A percentile compares a stretch with the other conserved stretches of the same genome.
Evolutionary conservation across 2,888 invertebrate species (phyloP).

Genomic region (Sphaerophoria rueppellii): DNA sequence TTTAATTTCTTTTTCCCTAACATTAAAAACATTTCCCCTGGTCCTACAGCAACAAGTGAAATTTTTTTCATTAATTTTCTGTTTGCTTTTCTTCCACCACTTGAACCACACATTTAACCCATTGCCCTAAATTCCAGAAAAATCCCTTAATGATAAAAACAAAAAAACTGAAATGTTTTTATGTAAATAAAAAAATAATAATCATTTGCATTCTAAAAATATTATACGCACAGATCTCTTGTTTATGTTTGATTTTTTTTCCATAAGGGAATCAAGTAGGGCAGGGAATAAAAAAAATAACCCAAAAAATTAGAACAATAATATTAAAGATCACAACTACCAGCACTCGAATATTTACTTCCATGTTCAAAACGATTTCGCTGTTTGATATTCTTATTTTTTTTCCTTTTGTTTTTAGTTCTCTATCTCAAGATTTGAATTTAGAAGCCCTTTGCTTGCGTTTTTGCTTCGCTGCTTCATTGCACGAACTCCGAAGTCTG

Average conservation of each 20-base stretch:
- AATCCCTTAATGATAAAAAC: conserved; percentile 66
- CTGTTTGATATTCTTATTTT: conserved; percentile 18
- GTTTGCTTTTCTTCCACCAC: conserved; percentile 18
- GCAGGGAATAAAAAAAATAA: conserved; percentile 42
- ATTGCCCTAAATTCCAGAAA: conserved; percentile 70
- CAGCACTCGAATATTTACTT: conserved; percentile 2
- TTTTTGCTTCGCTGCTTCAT: conserved; percentile 43
- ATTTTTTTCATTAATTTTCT: conserved; percentile 22
- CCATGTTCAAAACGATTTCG: conserved; percentile 12
- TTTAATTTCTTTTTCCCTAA: conserved; percentile 47
- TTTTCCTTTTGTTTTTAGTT: no score
- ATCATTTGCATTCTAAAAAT: conserved; percentile 72
- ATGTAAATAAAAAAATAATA: conserved; percentile 39
- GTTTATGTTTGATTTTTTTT: conserved; percentile 26
- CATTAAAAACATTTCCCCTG: conserved; percentile 69
- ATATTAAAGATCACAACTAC: conserved; percentile 64
- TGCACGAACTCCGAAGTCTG: conserved; percentile 29
- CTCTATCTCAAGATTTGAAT: conserved; percentile 43
- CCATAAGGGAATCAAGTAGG: conserved; percentile 42
- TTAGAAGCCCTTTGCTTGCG: conserved; percentile 55
- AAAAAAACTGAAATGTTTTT: conserved; percentile 51
- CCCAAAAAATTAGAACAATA: conserved; percentile 63
- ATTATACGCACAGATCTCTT: conserved; percentile 17
- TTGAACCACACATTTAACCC: conserved; percentile 58
- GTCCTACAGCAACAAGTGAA: conserved; percentile 68